Evolutionary conservation across 2,888 invertebrate species (phyloP).

Genomic region (Troides helena): DNA sequence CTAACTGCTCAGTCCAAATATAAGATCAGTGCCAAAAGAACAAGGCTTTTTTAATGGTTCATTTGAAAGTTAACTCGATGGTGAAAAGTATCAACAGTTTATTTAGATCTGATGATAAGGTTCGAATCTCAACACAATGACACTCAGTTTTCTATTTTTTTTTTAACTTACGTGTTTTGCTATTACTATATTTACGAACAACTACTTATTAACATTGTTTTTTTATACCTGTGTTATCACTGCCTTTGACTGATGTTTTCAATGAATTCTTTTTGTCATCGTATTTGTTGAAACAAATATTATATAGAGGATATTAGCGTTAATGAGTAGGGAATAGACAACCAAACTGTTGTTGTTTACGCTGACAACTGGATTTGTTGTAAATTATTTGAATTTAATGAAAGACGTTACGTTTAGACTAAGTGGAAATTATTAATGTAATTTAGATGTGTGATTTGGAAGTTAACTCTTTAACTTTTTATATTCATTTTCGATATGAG

Average conservation of each 20-base stretch:
- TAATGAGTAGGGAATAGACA: conserved; percentile 33
- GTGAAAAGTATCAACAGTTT: not conserved
- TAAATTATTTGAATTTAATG: conserved; percentile 74
- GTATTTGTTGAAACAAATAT: conserved; percentile 64
- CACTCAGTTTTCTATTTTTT: conserved; percentile 7
- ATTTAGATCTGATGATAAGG: conserved; percentile 1
- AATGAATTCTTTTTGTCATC: conserved; percentile 54
- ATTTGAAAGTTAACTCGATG: conserved; percentile 3
- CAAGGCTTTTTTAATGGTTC: conserved; percentile 17
- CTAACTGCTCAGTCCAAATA: conserved; percentile 6
- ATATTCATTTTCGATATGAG: conserved; percentile 54
- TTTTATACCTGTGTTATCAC: conserved; percentile 65
- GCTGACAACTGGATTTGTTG: conserved; percentile 65
- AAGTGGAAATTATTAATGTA: conserved; percentile 47
- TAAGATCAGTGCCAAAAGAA: conserved; percentile 24
- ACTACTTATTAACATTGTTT: conserved; percentile 19
- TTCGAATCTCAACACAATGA: conserved; percentile 16
- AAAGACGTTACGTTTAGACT: conserved; percentile 55
- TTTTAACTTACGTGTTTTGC: conserved; percentile 7
- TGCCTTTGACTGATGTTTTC: conserved; percentile 78
- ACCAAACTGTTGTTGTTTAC: conserved; percentile 68
- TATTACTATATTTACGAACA: conserved; percentile 12
- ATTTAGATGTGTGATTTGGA: conserved; percentile 61
- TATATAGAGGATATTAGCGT: conserved; percentile 60
- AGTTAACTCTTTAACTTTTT: conserved; percentile 52